Percentiles rank a stretch among this genome's conserved stretches.
Evolutionary conservation across 2,113 vertebrate genomes (phyloP).

Genomic region (Tonatia bakeri): DNA sequence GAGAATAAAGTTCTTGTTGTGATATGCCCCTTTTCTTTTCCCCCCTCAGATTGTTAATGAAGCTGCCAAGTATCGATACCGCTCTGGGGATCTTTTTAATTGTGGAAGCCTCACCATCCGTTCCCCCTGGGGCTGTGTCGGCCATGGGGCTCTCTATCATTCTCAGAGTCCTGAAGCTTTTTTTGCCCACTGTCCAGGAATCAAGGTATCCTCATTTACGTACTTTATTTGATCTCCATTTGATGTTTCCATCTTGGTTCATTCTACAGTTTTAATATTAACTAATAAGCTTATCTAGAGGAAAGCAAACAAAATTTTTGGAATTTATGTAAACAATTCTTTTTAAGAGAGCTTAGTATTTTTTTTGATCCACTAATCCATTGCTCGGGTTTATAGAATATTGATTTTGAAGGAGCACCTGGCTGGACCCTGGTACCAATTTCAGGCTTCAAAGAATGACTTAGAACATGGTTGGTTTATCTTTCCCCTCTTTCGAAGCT

Average conservation of each 20-base stretch:
- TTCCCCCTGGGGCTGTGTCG: conserved; percentile 97
- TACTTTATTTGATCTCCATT: conserved; percentile 32
- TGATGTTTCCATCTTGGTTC: not conserved
- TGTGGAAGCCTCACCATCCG: conserved; percentile 96
- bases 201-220: conserved; percentile 87
- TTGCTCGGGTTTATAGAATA: not conserved
- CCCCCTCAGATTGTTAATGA: conserved; percentile 94
- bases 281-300: not conserved
- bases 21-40: not conserved
- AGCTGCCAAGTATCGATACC: conserved; percentile 97
- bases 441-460: not conserved
- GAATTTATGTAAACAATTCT: not conserved
- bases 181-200: conserved; percentile 94
- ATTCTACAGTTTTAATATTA: not conserved
- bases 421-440: not conserved
- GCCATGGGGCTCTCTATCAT: conserved; percentile 96
- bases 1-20: not conserved
- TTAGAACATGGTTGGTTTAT: not conserved
- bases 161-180: conserved; percentile 98
- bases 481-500: not conserved
- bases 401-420: not conserved
- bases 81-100: conserved; percentile 95
- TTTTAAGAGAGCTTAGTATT: not conserved
- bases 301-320: not conserved
- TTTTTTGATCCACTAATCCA: not conserved